Evolutionary conservation across 2,797 vertebrate species (phyloP).

Genomic region (Anomalospiza imberbis): DNA sequence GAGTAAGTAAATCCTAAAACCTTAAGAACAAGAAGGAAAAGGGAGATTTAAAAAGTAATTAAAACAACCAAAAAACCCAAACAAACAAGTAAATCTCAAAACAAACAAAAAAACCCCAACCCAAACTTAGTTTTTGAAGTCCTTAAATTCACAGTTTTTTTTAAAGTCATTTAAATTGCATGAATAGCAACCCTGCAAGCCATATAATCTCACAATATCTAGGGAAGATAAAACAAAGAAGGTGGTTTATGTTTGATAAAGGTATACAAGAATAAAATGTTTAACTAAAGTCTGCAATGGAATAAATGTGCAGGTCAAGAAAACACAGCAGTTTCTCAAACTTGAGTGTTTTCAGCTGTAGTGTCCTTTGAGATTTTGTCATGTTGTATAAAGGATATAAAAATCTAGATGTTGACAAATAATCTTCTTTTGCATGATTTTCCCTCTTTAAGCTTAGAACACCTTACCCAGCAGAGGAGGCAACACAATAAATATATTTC

Average conservation of each 20-base stretch:
- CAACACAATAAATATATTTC: background rate
- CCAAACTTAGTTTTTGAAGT: background rate
- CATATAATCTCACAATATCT: background rate
- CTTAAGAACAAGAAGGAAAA: background rate
- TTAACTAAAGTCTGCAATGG: background rate
- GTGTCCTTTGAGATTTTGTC: background rate
- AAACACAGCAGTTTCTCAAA: fast-evolving
- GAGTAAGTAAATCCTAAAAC: background rate
- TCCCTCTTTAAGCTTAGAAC: background rate
- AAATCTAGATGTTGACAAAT: background rate
- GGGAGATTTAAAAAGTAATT: background rate
- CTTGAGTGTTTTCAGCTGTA: background rate
- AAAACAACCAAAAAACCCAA: background rate
- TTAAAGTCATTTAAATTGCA: background rate
- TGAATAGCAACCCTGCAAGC: background rate
- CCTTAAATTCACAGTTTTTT: background rate
- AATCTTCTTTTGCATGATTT: background rate
- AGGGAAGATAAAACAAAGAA: background rate
- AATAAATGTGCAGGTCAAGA: background rate
- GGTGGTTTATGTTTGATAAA: background rate
- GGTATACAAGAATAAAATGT: background rate
- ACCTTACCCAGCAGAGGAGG: background rate
- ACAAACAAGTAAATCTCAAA: background rate
- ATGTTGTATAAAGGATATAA: background rate
- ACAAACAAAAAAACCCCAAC: background rate